These are phyloP conservation scores for Microtus oregoni DNA, from an alignment of 2,113 vertebrate genomes.

Conservation along the genomic window DNA sequence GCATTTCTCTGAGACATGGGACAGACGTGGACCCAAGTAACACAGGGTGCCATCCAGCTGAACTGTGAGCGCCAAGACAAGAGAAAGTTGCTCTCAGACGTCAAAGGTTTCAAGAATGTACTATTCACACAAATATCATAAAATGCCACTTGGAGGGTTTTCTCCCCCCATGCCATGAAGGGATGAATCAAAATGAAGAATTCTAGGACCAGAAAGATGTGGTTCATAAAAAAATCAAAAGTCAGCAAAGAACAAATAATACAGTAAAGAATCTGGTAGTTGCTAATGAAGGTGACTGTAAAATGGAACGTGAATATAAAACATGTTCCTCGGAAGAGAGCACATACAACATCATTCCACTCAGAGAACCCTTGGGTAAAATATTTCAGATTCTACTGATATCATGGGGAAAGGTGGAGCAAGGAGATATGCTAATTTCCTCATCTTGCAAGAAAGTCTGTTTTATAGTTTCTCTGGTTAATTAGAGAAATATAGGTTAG, in stretches of 20 bases:
- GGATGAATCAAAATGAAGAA: constrained; percentile 47
- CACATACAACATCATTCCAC: neutral
- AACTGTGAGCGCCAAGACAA: neutral
- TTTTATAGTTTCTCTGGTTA: constrained; percentile 68
- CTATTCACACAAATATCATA: neutral
- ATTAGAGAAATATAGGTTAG: constrained; percentile 77
- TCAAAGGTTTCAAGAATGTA: constrained; percentile 14
- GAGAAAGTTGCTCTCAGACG: neutral
- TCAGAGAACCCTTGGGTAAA: constrained; percentile 46
- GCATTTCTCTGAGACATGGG: neutral
- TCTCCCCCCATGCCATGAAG: neutral
- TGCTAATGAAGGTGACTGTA: constrained; percentile 25
- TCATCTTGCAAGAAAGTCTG: constrained; percentile 63
- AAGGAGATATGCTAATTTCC: constrained; percentile 65
- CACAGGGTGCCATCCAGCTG: neutral
- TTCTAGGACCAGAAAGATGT: neutral
- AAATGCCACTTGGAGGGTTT: neutral
- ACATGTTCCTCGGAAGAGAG: constrained; percentile 64
- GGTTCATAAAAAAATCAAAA: constrained; percentile 39
- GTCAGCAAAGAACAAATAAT: constrained; percentile 28
- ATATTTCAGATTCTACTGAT: constrained; percentile 57
- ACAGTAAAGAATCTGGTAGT: constrained; percentile 47
- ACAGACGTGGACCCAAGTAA: neutral
- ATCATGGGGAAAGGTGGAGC: constrained; percentile 60
- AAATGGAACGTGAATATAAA: constrained; percentile 43